Base-by-base conservation (phyloP, 53 echinoderm and acorn worm genomes). In the Arbacia lixula region DNA sequence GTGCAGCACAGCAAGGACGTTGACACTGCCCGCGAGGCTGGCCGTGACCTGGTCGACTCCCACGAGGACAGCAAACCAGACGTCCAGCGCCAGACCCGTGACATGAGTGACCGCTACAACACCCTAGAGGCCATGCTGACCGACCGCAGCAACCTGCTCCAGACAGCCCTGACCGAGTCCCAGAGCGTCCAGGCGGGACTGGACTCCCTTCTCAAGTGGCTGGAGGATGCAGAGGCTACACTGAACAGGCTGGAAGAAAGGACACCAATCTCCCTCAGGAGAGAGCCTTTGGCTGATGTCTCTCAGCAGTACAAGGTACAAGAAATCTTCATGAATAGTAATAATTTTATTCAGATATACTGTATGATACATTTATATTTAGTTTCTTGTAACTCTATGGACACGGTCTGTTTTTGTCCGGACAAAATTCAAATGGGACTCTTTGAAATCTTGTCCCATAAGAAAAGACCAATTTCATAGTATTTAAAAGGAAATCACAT, bases 31-130 rank as follows among this genome's bases (percentile, higher is more conserved):
- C 87, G 88, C 63, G 94, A 99, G 79, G 79, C 90, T 9, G 92
- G 99, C 29, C 92, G 71, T 33, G 94, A 99, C 5, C 88, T 99
- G 22, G 84, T 83, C 20, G 99, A 99, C 24, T 87, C 89, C 12
- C 94, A 99, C 35, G 94, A 94, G 36, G 99, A 92, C 24, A 68
- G 91, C 68, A 99, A 99, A 83, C 92, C 94, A 60, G 90, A 92
- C n/a, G 92, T 99, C 25, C 88, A 85, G 83, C 86, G 76, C 14
- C 90, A 94, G 55, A 99, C 90, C 30, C 85, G 99, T 87, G 99
- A 98, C 53, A 87, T 92, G 37, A 87, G 83, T 42, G 99, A 98
- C 68, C 88, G 90, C 27, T 97, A 91, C 94, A 87, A 88, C 57
- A 86, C 90, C 74, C 80, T 98, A 24, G 99, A 98, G 66, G 83